phyloP scores from a whole-genome alignment of 1,140 invertebrate species.

The Drosophila baimaii region DNA sequence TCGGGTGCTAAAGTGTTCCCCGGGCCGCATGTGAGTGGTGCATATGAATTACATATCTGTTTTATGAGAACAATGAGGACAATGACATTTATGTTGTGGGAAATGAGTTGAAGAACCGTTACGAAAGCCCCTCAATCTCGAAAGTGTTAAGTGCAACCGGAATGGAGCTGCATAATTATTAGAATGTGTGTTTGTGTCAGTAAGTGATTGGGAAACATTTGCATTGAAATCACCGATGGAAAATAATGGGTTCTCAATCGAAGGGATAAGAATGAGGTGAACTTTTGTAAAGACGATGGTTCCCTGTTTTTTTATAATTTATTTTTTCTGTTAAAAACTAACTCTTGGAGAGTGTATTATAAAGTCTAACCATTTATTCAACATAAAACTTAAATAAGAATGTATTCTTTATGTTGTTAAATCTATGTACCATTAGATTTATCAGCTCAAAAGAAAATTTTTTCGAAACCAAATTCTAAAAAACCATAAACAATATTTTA shows the following conservation, averaged over 20 bases:
- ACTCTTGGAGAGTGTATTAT: background rate
- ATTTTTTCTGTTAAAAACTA: background rate
- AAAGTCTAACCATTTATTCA: background rate
- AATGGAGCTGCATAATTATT: conserved; percentile 34
- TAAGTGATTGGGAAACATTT: conserved; percentile 27
- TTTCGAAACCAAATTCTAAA: background rate
- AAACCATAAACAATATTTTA: background rate
- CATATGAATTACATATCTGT: conserved; percentile 49
- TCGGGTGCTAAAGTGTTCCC: conserved; percentile 38
- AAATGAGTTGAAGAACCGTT: conserved; percentile 59
- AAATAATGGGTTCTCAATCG: background rate
- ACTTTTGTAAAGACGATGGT: background rate
- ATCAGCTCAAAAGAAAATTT: background rate
- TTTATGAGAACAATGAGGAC: conserved; percentile 53
- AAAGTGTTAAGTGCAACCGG: conserved; percentile 57
- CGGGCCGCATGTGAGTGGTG: conserved; percentile 46
- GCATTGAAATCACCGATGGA: background rate
- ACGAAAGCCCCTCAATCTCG: conserved; percentile 31
- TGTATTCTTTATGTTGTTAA: background rate
- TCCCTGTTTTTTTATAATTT: background rate
- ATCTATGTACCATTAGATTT: background rate
- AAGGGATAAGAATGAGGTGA: no score
- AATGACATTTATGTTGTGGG: conserved; percentile 66
- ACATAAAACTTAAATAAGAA: no score
- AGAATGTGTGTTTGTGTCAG: background rate